Evolutionary conservation across 2,888 invertebrate genomes (phyloP).

Genomic region (Melinopterus prodromus): DNA sequence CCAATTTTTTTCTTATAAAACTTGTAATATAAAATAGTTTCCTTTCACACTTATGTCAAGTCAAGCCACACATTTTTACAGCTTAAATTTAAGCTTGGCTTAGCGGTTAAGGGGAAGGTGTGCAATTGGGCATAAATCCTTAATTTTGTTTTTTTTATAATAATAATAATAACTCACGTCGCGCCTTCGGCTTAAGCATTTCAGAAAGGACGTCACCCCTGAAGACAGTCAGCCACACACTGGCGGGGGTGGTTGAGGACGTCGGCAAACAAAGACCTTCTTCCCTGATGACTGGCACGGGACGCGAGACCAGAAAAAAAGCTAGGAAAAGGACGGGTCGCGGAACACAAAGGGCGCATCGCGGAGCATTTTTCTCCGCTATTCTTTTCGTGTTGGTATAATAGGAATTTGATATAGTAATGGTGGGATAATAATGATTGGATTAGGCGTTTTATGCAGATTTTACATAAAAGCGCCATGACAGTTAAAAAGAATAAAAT

Average conservation of each 20-base stretch:
- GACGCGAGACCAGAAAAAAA: not conserved
- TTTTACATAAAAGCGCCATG: no score
- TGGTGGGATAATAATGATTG: not conserved
- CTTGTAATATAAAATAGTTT: no score
- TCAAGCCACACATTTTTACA: no score
- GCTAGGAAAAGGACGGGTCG: not conserved
- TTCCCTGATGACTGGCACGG: not conserved
- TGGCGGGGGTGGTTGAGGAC: not conserved
- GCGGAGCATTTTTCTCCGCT: not conserved
- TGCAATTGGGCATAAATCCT: no score
- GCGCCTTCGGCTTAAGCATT: not conserved
- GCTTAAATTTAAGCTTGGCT: no score
- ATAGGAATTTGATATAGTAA: not conserved
- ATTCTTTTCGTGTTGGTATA: not conserved
- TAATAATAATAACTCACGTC: conserved; percentile 4
- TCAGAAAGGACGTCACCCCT: not conserved
- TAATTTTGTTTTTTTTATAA: no score
- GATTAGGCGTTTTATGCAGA: not conserved
- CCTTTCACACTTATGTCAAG: no score
- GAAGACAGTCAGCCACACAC: not conserved
- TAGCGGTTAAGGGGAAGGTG: no score
- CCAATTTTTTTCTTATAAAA: no score
- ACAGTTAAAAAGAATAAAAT: no score
- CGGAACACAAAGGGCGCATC: not conserved
- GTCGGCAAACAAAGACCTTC: not conserved